Base-by-base conservation (phyloP, 2,797 vertebrate species). In the Iguana delicatissima region DNA sequence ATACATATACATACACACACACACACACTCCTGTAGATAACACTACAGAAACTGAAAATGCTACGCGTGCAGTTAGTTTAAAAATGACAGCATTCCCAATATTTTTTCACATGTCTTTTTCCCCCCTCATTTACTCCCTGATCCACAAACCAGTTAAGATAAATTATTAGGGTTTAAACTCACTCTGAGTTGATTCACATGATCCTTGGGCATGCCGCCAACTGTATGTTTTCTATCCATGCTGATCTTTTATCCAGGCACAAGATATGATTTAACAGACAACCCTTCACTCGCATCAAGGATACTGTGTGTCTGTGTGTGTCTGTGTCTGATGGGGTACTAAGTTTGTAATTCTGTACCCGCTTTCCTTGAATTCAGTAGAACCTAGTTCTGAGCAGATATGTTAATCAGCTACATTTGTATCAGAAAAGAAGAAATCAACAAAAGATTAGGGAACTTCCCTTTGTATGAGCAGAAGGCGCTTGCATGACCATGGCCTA, bases 121-220 rank as follows among this genome's bases (percentile, higher is more conserved):
- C 3, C 1, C 1, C 18, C 24, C 24, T 55, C 59, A 50, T 69
- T 69, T 88, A 35, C 10, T 55, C 32, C 22, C 62, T 80, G 42
- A 55, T 69, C 46, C 74, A 79, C 22, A 52, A 52, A 52, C 62
- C 62, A 69, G 59, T 80, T 88, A 88, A 69, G 62, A 80, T 88
- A 64, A 88, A 80, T 88, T 88, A 80, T 88, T 80, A 88, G 77
- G 62, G 50, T 80, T 80, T 80, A 80, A 87, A 80, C 86, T 80
- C 9, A 79, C 76, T 87, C 38, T 50, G 42, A 50, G 59, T 79
- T 77, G 73, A 80, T 67, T 69, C 77, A 16, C 77, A 35, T 80
- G 76, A 35, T 38, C 20, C 26, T 67, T 52, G 22, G 86, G 77
- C 77, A 80, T 12, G n/a, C 42, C 80, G 62, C 86, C 86, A 88